Base-by-base conservation (phyloP, 2,797 vertebrate genomes). In the Danio tinwini region DNA sequence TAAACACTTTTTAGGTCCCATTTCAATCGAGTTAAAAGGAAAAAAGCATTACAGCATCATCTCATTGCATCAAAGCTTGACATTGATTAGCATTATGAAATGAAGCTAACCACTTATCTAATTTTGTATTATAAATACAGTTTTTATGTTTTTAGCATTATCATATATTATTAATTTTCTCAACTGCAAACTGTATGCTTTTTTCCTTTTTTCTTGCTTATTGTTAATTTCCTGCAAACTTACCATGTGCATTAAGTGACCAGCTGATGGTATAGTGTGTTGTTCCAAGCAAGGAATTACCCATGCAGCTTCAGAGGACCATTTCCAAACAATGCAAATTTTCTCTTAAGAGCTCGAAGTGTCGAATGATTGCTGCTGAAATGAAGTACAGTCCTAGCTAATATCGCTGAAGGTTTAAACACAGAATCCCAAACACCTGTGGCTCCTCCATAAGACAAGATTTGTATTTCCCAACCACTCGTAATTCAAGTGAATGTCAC, bases 311-410 rank as follows among this genome's bases (percentile, higher is more conserved):
- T 74, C 65, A 75, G 58, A 78, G 63, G 65, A 44, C 71, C 10
- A n/a, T 74, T 61, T 68, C 21, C 14, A 47, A 47, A 76, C n/a
- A 62, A 17, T 61, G 29, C 61, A 63, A 70, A 19, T 59, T 52
- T 42, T 53, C 21, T 74, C 81, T 82, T 76, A 73, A 88, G 74
- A 62, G 6, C 39, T 29, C 49, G 58, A 76, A 45, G 40, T 83
- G 84, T 87, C 89, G 83, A 91, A 91, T 87, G 85, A 88, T 83
- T 78, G 78, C 59, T 70, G 29, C 29, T 65, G 45, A 82, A 83
- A 84, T 88, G 71, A 90, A 87, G 82, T 71, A 78, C 79, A 74
- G 67, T 80, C 76, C 86, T 58, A 85, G 44, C 52, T 42, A 72
- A 29, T 73, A 29, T 68, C 45, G 67, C 9, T 45, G 13, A 39